Conservation (phyloP, 2,888 invertebrate species). For the Eilema griseolum region DNA sequence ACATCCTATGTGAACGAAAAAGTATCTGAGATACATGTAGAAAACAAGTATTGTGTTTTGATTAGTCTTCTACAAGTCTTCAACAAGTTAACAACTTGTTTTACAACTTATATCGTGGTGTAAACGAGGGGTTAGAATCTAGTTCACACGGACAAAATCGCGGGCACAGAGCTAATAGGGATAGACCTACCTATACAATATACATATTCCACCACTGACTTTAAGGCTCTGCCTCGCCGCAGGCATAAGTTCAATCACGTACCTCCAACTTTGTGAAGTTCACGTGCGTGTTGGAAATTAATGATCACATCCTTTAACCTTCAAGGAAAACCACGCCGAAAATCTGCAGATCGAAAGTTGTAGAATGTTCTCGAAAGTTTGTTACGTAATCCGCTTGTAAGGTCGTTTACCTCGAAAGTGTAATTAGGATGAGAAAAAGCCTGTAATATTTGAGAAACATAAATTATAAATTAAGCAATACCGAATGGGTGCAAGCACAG, state of each 20-base stretch:
- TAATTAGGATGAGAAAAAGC: background rate
- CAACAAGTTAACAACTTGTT: no score
- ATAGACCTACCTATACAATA: no score
- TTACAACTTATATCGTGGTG: no score
- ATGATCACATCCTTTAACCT: conserved; percentile 1
- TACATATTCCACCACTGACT: background rate
- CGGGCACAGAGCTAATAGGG: no score
- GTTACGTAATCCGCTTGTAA: background rate
- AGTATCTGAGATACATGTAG: no score
- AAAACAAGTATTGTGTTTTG: no score
- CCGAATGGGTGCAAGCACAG: no score
- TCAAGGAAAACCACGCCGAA: background rate
- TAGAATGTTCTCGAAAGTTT: conserved; percentile 2
- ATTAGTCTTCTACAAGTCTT: no score
- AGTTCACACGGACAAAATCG: no score
- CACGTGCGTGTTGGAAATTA: background rate
- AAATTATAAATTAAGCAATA: no score
- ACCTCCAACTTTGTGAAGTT: background rate
- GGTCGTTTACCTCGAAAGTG: background rate
- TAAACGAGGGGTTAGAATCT: no score
- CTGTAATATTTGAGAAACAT: background rate
- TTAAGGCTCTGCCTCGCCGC: background rate
- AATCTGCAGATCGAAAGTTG: background rate
- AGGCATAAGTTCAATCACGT: background rate
- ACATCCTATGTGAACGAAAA: no score